phyloP scores from a whole-genome alignment of 2,113 vertebrate species.

The Sorex araneus region DNA sequence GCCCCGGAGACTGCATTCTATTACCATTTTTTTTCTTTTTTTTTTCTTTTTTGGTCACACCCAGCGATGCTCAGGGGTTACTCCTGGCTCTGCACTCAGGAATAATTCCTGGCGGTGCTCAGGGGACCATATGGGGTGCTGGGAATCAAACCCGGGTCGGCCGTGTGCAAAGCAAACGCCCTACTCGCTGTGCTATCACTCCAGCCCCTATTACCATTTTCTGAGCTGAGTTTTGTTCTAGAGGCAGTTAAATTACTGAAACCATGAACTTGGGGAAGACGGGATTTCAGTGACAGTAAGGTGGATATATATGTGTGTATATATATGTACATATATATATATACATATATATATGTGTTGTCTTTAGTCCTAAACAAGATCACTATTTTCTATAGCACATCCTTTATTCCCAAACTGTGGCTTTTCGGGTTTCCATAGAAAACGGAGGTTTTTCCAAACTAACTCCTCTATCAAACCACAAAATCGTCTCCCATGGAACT shows the following conservation, averaged over 20 bases:
- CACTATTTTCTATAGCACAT: not conserved
- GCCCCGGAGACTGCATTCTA: no score
- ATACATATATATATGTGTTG: not conserved
- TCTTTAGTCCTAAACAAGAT: not conserved
- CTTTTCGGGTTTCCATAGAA: not conserved
- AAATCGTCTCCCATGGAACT: not conserved
- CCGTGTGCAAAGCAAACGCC: no score
- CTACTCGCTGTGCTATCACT: no score
- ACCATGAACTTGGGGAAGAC: not conserved
- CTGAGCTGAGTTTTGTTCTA: not conserved
- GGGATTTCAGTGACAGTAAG: not conserved
- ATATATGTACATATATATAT: no score
- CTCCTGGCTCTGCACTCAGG: no score
- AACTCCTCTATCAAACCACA: not conserved
- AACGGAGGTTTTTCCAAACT: not conserved
- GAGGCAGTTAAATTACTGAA: not conserved
- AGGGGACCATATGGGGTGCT: no score
- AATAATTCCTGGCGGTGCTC: no score
- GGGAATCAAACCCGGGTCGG: no score
- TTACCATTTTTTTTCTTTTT: no score
- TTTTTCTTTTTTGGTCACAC: no score
- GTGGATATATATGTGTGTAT: not conserved
- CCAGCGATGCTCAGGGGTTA: no score
- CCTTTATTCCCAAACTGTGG: not conserved
- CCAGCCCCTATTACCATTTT: not conserved